A percentile compares a stretch with the other conserved stretches of the same genome.
Evolutionary conservation across 2,888 invertebrate genomes (phyloP).

Genomic region (Platycnemis pennipes): DNA sequence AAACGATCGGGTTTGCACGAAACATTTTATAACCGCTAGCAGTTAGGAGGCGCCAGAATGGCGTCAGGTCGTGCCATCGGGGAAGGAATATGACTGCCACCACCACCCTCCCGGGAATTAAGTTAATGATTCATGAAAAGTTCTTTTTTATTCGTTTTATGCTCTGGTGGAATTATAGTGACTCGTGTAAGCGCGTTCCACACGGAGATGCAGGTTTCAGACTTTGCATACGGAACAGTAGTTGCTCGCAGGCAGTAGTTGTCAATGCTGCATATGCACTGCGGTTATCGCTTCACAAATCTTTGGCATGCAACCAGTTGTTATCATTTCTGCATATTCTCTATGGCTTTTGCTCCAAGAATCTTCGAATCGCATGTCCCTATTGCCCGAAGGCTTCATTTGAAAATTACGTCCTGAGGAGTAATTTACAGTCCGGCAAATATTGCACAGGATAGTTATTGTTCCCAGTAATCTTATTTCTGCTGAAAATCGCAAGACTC

Average conservation of each 20-base stretch:
- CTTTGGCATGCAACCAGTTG: too few species aligned
- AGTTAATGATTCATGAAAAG: not conserved
- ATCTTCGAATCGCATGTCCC: too few species aligned
- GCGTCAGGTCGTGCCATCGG: not conserved
- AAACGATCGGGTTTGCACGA: not conserved
- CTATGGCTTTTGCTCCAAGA: too few species aligned
- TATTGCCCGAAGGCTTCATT: too few species aligned
- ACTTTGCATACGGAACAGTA: not conserved
- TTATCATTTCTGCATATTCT: too few species aligned
- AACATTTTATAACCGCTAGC: not conserved
- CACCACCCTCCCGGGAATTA: too few species aligned
- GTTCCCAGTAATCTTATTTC: too few species aligned
- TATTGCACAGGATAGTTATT: too few species aligned
- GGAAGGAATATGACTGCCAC: not conserved
- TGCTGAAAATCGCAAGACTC: too few species aligned
- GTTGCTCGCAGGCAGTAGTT: not conserved
- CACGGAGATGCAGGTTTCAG: not conserved
- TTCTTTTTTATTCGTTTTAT: not conserved
- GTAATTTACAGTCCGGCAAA: too few species aligned
- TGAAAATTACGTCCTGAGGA: too few species aligned
- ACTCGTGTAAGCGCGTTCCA: not conserved
- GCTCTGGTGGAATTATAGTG: not conserved
- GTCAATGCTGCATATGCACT: not conserved
- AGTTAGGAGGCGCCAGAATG: not conserved
- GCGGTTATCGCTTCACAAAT: not conserved